A percentile compares a stretch with the other conserved stretches of the same genome.
Conservation (phyloP, 2,113 vertebrate species). For the Grantiella picta region DNA sequence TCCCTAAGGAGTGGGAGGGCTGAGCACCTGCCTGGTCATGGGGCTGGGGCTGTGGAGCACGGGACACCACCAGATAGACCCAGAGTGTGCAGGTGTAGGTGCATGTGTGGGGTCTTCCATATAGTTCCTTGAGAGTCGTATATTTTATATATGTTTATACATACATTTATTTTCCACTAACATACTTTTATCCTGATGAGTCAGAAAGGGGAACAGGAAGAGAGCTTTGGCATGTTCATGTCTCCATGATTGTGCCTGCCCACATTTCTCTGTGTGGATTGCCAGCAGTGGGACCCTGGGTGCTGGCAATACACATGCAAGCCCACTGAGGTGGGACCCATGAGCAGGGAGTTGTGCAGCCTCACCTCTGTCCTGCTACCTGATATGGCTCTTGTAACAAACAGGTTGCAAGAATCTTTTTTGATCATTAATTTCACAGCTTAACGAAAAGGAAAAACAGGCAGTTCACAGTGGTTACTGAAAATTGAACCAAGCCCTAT, state of each 20-base stretch:
- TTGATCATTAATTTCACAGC: background rate
- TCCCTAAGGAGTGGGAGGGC: background rate
- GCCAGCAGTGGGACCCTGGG: background rate
- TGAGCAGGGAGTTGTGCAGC: background rate
- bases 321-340: background rate
- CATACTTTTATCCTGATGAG: background rate
- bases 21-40: accelerated
- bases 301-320: background rate
- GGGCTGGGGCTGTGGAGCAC: background rate
- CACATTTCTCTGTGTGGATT: background rate
- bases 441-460: background rate
- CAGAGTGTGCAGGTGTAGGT: background rate
- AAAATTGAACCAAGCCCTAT: background rate
- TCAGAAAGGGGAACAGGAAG: background rate
- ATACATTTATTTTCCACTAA: background rate
- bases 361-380: accelerated
- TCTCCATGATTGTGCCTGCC: accelerated
- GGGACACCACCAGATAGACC: accelerated
- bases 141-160: no score
- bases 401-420: background rate
- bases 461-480: background rate
- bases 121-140: background rate
- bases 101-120: background rate
- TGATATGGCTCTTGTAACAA: background rate
- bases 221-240: background rate